A percentile compares a stretch with the other conserved stretches of the same genome.
Conservation (phyloP, 2,113 vertebrate species). For the Anas platyrhynchos region DNA sequence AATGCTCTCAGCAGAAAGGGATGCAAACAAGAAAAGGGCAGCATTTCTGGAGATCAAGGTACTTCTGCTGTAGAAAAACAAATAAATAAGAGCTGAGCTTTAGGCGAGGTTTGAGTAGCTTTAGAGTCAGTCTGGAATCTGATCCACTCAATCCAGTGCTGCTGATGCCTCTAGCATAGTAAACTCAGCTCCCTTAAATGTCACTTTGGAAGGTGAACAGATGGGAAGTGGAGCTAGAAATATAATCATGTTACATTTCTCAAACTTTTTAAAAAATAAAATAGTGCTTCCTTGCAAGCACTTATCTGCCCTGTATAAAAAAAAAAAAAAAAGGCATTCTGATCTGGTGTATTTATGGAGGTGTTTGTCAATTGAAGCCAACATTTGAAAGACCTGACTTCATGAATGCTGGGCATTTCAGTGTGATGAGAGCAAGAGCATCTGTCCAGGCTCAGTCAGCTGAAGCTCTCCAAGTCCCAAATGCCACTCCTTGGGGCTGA, state of each 20-base stretch:
- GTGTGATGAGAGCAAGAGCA: background rate
- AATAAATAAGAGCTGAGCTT: conserved; percentile 50
- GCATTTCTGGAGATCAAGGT: conserved; percentile 25
- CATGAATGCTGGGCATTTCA: background rate
- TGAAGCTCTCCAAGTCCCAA: background rate
- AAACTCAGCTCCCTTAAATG: conserved; percentile 38
- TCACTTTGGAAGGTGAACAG: conserved; percentile 39
- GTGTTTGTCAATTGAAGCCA: background rate
- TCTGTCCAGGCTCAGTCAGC: background rate
- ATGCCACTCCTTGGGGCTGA: background rate
- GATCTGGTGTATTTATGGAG: background rate
- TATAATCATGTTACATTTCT: background rate
- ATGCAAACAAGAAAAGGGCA: conserved; percentile 27
- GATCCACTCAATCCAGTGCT: conserved; percentile 54
- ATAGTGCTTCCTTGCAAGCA: background rate
- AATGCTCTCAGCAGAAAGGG: background rate
- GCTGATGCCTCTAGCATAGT: conserved; percentile 41
- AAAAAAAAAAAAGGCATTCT: background rate
- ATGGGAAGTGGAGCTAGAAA: conserved; percentile 47
- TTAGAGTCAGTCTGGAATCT: conserved; percentile 51
- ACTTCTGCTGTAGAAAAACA: conserved; percentile 31
- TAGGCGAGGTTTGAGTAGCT: conserved; percentile 40
- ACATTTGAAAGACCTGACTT: background rate
- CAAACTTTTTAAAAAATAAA: background rate
- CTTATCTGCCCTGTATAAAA: background rate